Evolutionary conservation across 2,888 invertebrate species (phyloP), one percentile per base, ranked within the genome.

Genomic region (Mamestra brassicae): DNA sequence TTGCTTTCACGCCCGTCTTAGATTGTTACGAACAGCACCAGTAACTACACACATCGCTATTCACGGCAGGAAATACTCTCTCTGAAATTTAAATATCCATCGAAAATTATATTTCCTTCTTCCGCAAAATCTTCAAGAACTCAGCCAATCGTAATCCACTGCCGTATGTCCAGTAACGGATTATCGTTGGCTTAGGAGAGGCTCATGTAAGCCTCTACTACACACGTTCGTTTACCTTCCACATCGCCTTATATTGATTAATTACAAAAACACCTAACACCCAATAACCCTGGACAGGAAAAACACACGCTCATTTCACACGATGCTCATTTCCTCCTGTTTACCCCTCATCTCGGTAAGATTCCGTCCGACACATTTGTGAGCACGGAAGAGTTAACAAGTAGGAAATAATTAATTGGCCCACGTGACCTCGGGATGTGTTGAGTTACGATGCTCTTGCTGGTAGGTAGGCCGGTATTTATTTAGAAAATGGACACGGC

Each of bases 271-370:
- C 45, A 34, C 6, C 17, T 7, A 61, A 66, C 17, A 54, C 47
- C 45, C 26, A 50, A 67, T 57, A 54, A 60, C 34, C 42, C 17
- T 34, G 50, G 36, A 52, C n/a, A 61, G 54, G 54, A 62, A 69
- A 81, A 77, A 71, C 65, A 61, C 57, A 54, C 54, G 50, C 50
- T n/a, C 34, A 55, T 72, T 72, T 58, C 42, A 58, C 78, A 66
- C 52, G 62, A 55, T 58, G 54, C 62, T 78, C 45, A 38, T 74
- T 78, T 78, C 68, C 57, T 66, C 50, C 55, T 13, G 50, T 70
- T 83, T 78, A 70, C 69, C 79, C 81, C 47, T 36, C 60, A 63
- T 81, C 74, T 63, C 34, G 60, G 50, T 55, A 77, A 52, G 83
- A 71, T 67, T 73, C 65, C 67, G 45, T 73, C 69, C 65, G 66